phyloP scores from a whole-genome alignment of 2,888 invertebrate species.

The Octonoba sinensis region DNA sequence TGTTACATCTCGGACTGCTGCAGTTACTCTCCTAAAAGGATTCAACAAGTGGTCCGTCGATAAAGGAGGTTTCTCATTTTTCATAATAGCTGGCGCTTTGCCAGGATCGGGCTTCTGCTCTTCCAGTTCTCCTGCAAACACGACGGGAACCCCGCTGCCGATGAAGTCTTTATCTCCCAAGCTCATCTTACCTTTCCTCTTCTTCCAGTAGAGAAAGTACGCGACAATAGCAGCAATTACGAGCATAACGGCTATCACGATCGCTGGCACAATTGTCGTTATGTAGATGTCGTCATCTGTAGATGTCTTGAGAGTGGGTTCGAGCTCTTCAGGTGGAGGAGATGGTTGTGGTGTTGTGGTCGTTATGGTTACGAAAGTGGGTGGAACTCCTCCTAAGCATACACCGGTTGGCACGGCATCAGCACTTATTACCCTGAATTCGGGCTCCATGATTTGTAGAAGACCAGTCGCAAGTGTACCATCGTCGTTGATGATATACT shows the following conservation, averaged over 20 bases:
- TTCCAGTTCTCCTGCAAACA: conserved; percentile 93
- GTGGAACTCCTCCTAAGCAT: conserved; percentile 72
- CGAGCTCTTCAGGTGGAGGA: conserved; percentile 66
- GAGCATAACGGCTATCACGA: conserved; percentile 86
- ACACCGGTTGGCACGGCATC: conserved; percentile 77
- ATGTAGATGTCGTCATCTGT: conserved; percentile 73
- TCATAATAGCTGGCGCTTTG: conserved; percentile 92
- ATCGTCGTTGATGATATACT: conserved; percentile 79
- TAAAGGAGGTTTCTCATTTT: conserved; percentile 94
- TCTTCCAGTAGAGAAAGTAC: conserved; percentile 86
- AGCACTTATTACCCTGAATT: conserved; percentile 80
- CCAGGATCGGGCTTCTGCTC: conserved; percentile 83
- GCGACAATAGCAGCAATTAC: conserved; percentile 88
- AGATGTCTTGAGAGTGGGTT: conserved; percentile 52
- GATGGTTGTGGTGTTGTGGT: conserved; percentile 69
- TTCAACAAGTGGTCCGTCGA: conserved; percentile 79
- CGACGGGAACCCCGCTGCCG: conserved; percentile 85
- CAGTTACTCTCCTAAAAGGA: conserved; percentile 75
- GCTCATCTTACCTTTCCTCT: conserved; percentile 85
- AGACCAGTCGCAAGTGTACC: conserved; percentile 69
- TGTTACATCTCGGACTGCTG: conserved; percentile 72
- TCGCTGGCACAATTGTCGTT: conserved; percentile 89
- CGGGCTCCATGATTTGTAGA: conserved; percentile 77
- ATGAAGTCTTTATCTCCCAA: conserved; percentile 77
- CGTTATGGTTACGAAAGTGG: conserved; percentile 74